Percentiles rank a stretch among this genome's conserved stretches.
Evolutionary conservation across 2,888 invertebrate genomes (phyloP).

Genomic region (Lumbricus terrestris): DNA sequence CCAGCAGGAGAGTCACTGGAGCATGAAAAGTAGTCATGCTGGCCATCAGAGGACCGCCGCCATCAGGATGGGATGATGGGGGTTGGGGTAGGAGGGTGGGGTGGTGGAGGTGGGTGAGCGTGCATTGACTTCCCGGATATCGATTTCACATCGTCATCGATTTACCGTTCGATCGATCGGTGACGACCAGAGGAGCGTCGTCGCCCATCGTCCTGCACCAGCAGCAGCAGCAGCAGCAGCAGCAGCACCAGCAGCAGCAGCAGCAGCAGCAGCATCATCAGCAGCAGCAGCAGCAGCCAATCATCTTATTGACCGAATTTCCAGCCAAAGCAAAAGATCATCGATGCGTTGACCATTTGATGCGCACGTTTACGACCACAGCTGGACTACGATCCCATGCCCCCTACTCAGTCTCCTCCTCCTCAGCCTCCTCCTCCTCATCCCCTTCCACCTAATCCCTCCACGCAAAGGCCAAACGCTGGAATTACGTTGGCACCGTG

Average conservation of each 20-base stretch:
- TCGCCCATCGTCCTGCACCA: too few relatives aligned
- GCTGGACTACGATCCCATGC: too few relatives aligned
- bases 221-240: too few relatives aligned
- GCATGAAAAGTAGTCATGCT: background rate
- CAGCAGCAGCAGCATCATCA: too few relatives aligned
- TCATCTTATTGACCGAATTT: background rate
- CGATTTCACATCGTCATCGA: background rate
- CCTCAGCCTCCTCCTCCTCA: background rate
- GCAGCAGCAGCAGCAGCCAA: too few relatives aligned
- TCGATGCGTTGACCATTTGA: background rate
- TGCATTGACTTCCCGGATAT: background rate
- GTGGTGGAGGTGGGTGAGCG: background rate
- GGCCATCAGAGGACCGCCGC: background rate
- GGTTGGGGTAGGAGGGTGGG: background rate
- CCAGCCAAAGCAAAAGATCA: background rate
- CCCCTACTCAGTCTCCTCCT: background rate
- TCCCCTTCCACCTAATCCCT: background rate
- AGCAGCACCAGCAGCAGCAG: too few relatives aligned
- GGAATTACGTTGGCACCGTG: conserved; percentile 3
- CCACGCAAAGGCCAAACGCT: background rate
- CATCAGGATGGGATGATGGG: too few relatives aligned
- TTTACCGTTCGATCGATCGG: background rate
- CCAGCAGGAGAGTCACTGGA: background rate
- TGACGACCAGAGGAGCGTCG: background rate
- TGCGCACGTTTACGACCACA: background rate